Base-by-base conservation (phyloP, 2,797 vertebrate genomes). In the Cirrhinus mrigala region DNA sequence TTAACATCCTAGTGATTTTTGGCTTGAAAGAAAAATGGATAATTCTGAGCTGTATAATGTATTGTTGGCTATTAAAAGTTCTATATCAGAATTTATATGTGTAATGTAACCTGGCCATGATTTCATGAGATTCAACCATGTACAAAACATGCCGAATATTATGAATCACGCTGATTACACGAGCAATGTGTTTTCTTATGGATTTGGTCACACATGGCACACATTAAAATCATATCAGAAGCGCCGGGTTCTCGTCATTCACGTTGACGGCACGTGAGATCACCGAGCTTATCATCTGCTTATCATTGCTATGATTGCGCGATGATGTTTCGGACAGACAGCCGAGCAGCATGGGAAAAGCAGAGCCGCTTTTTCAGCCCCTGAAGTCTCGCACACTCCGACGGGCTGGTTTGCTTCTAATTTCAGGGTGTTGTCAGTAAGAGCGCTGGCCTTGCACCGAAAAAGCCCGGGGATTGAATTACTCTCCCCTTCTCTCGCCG, bases 391-490 rank as follows among this genome's bases (percentile, higher is more conserved):
- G 44, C 44, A 76, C 60, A 70, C 81, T 75, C 64, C 60, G 85
- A 79, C 84, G 84, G 88, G 84, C 89, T 92, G 90, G 85, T 89
- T 89, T 84, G 80, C 89, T 85, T 90, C 89, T 89, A 88, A 90
- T 91, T 90, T 91, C 74, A 90, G 71, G 68, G 86, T 87, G 86
- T 90, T 90, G 87, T 90, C 89, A 90, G 89, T 64, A 62, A 87
- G 82, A 87, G 78, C 54, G 56, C 85, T 76, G 86, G 84, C 88
- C 89, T 89, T 89, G 89, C 85, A 80, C 82, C 33, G 87, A 91
- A 91, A 87, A 87, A 89, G 91, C 87, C 89, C 76, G 85, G 69
- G 86, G 90, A 91, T 91, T 89, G 80, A 91, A 91, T 91, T 92
- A 90, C 90, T 85, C 85, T 87, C 79, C 83, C 86, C 87, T 90